These are phyloP conservation scores for Campoletis sonorensis DNA, from an alignment of 1,140 invertebrate species.

Conservation along the genomic window DNA sequence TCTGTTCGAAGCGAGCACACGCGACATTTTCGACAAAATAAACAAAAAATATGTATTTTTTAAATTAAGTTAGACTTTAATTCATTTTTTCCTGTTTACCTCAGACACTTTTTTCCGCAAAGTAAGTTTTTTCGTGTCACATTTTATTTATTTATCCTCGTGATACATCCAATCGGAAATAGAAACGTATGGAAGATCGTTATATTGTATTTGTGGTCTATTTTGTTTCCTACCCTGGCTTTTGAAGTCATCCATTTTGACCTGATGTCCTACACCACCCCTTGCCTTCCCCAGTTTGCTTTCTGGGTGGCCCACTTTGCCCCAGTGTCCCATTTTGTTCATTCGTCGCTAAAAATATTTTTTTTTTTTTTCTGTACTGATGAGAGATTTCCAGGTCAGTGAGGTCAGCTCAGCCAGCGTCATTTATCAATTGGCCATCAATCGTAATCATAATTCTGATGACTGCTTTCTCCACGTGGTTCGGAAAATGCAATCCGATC, in stretches of 20 bases:
- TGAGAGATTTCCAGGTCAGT: constrained; percentile 77
- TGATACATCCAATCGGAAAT: background rate
- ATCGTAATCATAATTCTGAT: constrained; percentile 79
- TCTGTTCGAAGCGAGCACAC: background rate
- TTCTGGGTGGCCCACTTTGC: too few relatives aligned
- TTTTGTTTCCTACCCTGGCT: too few relatives aligned
- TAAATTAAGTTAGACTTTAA: background rate
- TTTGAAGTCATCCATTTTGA: too few relatives aligned
- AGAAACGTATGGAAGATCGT: background rate
- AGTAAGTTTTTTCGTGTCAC: constrained; percentile 59
- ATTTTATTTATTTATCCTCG: background rate
- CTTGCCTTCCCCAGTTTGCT: too few relatives aligned
- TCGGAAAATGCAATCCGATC: constrained; percentile 84
- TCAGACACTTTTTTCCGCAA: constrained; percentile 70
- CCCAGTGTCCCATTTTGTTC: too few relatives aligned
- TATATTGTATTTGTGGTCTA: background rate
- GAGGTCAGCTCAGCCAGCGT: constrained; percentile 63
- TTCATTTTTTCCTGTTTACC: background rate
- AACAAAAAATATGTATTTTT: background rate
- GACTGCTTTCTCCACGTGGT: constrained; percentile 84
- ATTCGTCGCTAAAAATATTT: too few relatives aligned
- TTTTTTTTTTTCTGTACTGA: too few relatives aligned
- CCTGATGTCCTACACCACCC: too few relatives aligned
- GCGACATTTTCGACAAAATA: background rate
- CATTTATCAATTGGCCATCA: constrained; percentile 84